Conservation (phyloP, 2,888 invertebrate genomes). For the Arenicola marina region DNA sequence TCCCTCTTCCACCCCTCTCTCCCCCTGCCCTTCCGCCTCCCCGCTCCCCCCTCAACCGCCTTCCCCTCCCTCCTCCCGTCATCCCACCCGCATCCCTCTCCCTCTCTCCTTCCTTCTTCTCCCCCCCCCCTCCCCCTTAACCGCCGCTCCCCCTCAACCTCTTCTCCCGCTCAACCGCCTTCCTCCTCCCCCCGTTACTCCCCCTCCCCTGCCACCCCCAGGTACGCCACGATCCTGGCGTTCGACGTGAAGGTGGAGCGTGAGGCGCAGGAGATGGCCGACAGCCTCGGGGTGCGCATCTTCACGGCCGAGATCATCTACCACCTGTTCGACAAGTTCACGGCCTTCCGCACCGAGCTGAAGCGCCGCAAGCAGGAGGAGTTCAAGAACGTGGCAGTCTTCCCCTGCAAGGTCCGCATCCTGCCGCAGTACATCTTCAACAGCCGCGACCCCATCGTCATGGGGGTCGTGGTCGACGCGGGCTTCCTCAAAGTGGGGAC, state of each 20-base stretch:
- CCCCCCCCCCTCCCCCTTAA: too few species aligned
- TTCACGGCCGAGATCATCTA: slow-evolving; percentile 99
- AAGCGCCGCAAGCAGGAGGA: slow-evolving; percentile 90
- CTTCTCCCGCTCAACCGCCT: too few species aligned
- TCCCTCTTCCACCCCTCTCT: too few species aligned
- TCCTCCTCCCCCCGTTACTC: too few species aligned
- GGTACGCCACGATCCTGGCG: slow-evolving; percentile 96
- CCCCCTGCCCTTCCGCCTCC: too few species aligned
- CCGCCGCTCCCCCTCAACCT: too few species aligned
- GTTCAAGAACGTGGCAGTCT: slow-evolving; percentile 95
- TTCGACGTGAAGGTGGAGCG: slow-evolving; percentile 98
- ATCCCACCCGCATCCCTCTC: too few species aligned
- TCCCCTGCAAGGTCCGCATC: slow-evolving; percentile 89
- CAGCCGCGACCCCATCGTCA: slow-evolving; percentile 96
- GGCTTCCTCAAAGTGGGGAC: slow-evolving; percentile 96
- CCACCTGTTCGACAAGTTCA: slow-evolving; percentile 98
- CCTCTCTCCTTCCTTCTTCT: too few species aligned
- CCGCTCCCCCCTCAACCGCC: too few species aligned
- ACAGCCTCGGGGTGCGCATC: slow-evolving; percentile 78
- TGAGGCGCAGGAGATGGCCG: slow-evolving; percentile 97
- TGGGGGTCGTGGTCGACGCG: slow-evolving; percentile 93
- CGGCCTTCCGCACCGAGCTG: slow-evolving; percentile 76
- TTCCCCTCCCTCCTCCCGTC: too few species aligned
- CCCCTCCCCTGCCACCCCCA: too few species aligned
- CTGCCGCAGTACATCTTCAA: slow-evolving; percentile 93